Percentiles rank a stretch among this genome's conserved stretches.
Conservation (phyloP, 2,113 vertebrate species). For the Hepsetus odoe region DNA sequence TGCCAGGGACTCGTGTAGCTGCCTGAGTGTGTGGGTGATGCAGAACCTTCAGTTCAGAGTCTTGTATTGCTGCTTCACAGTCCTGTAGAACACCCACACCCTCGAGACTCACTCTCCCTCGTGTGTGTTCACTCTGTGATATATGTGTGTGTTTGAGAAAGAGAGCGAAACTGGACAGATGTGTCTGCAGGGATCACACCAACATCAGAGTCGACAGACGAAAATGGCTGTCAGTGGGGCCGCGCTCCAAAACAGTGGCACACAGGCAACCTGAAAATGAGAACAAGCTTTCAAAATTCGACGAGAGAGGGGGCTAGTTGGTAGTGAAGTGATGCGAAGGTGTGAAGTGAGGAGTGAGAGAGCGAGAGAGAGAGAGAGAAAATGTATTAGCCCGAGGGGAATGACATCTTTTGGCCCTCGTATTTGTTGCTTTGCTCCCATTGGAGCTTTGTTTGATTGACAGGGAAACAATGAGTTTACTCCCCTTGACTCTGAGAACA, state of each 20-base stretch:
- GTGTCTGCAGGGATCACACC: constrained; percentile 34
- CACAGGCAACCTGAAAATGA: constrained; percentile 60
- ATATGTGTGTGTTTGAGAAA: not conserved
- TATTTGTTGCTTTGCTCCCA: constrained; percentile 47
- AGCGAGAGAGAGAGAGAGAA: constrained; percentile 35
- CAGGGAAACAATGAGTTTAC: constrained; percentile 38
- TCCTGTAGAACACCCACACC: constrained; percentile 23
- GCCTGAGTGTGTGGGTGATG: not conserved
- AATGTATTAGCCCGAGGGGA: constrained; percentile 49
- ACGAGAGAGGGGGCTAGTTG: constrained; percentile 54
- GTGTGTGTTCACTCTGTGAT: not conserved
- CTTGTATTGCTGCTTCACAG: constrained; percentile 22
- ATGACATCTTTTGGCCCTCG: constrained; percentile 49
- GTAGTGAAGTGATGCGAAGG: constrained; percentile 54
- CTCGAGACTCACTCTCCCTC: not conserved
- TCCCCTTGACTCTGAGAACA: not conserved
- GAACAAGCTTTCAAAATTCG: constrained; percentile 49
- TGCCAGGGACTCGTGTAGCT: not conserved
- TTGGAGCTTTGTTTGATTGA: constrained; percentile 40
- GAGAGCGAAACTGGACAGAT: constrained; percentile 2
- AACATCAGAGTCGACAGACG: constrained; percentile 38
- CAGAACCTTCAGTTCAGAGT: constrained; percentile 4
- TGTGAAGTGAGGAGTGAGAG: constrained; percentile 10
- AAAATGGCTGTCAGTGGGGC: constrained; percentile 37
- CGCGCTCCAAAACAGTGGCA: constrained; percentile 39